Evolutionary conservation across 2,113 vertebrate species (phyloP), one percentile per base, ranked within the genome.

Genomic region (Hyla sarda): DNA sequence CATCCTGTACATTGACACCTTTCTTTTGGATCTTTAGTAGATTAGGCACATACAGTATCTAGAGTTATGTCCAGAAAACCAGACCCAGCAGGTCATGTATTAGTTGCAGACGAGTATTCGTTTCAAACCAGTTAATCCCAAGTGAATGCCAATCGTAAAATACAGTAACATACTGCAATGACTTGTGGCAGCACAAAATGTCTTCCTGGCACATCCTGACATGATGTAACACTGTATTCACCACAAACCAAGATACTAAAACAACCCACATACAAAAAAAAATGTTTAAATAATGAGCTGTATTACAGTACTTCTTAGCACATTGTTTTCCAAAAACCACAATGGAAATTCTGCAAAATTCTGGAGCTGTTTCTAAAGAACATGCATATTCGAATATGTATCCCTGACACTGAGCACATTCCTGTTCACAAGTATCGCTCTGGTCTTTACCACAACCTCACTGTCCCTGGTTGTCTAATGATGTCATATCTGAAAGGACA

Each of bases 401-500:
- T 71, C 65, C 34, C 32, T 60, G 14, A 32, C 30, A 19, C 65
- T 10, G 16, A 69, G 65, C 65, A 69, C 73, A 50, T 81, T 23
- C 1, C 56, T 28, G 34, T 67, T 21, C 21, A 28, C 47, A 74
- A 41, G 13, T 32, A 32, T 17, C 21, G 23, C 75, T 56, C 3
- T n/a, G 14, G 21, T n/a, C 25, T 37, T 56, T 23, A 28, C 1
- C 37, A 56, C 65, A 75, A 58, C 54, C 47, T 37, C 65, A 72
- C 14, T 71, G 75, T 58, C 65, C 75, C 62, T 71, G 47, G 82
- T 21, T 86, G 32, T 45, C 65, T 82, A 48, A 67, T 86, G 85
- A 86, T 86, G 85, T 86, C 77, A 86, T 74, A 54, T 74, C n/a
- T 86, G n/a, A 56, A 82, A 82, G 67, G 67, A 81, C 76, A 73